Evolutionary conservation across 2,888 invertebrate species (phyloP).

Genomic region (Tortricodes alternella): DNA sequence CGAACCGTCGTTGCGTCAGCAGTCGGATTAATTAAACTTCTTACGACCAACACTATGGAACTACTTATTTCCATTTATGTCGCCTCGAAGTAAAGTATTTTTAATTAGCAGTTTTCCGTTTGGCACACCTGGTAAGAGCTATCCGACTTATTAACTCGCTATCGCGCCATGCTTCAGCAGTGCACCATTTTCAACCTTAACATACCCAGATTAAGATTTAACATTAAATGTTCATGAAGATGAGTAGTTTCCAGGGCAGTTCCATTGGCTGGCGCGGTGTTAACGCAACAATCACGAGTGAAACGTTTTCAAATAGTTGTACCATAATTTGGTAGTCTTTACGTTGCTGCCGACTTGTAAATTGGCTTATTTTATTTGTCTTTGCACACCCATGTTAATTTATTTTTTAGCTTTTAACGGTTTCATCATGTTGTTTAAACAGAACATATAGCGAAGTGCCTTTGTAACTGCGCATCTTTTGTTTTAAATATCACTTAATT

Average conservation of each 20-base stretch:
- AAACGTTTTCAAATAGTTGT: conserved; percentile 76
- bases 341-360: conserved; percentile 67
- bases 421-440: conserved; percentile 74
- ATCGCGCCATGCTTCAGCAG: conserved; percentile 45
- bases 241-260: conserved; percentile 60
- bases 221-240: conserved; percentile 56
- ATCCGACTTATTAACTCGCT: conserved; percentile 64
- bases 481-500: not conserved
- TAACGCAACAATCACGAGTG: conserved; percentile 74
- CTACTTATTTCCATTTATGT: conserved; percentile 58
- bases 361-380: conserved; percentile 76
- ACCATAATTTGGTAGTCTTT: conserved; percentile 74
- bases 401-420: conserved; percentile 76
- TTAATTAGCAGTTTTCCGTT: conserved; percentile 79
- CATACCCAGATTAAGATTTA: conserved; percentile 46
- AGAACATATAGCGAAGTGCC: conserved; percentile 35
- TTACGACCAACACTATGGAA: conserved; percentile 61
- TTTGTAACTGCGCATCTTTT: conserved; percentile 15
- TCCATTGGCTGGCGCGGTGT: conserved; percentile 65
- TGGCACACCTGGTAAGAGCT: conserved; percentile 74
- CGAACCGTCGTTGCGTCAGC: conserved; percentile 66
- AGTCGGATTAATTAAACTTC: conserved; percentile 75
- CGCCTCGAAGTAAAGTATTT: conserved; percentile 60
- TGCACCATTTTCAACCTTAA: conserved; percentile 55
- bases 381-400: conserved; percentile 70